A percentile compares a stretch with the other conserved stretches of the same genome.
These are phyloP conservation scores for Tokudaia tokunoshimensis DNA, from an alignment of 2,797 vertebrate species.

Conservation along the genomic window DNA sequence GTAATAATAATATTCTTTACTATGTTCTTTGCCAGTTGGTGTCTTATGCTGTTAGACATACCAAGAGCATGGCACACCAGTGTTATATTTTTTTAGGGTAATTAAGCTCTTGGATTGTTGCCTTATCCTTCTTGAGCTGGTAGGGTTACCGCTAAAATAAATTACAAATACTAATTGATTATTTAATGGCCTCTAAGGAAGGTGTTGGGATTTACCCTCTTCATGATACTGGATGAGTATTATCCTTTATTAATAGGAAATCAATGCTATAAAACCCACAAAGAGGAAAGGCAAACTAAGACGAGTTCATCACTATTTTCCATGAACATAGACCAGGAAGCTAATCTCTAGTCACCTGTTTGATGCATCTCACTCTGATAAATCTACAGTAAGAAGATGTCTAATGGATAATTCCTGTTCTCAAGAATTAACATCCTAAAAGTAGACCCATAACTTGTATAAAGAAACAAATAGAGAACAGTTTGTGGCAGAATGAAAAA, in stretches of 20 bases:
- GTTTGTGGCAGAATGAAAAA: conserved; percentile 36
- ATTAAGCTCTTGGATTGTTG: conserved; percentile 37
- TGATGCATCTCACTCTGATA: neutral
- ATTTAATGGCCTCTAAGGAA: conserved; percentile 36
- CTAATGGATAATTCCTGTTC: conserved; percentile 1
- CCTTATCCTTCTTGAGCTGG: conserved; percentile 38
- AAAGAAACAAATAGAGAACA: conserved; percentile 23
- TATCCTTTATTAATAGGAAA: conserved; percentile 48
- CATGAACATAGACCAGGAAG: conserved; percentile 35
- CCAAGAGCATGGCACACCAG: neutral
- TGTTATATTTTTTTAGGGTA: neutral
- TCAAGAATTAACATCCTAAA: neutral
- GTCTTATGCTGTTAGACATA: neutral
- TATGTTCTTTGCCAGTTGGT: neutral
- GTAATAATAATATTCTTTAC: conserved; percentile 13
- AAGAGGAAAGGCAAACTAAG: conserved; percentile 21
- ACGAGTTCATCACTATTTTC: neutral
- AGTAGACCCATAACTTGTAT: neutral
- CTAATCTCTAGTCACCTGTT: neutral
- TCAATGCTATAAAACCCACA: conserved; percentile 30
- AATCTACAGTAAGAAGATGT: conserved; percentile 22
- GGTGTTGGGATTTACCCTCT: neutral
- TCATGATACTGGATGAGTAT: conserved; percentile 23
- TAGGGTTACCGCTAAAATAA: conserved; percentile 44
- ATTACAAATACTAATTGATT: conserved; percentile 31